Evolutionary conservation across 2,797 vertebrate species (phyloP).

Genomic region (Falco cherrug): DNA sequence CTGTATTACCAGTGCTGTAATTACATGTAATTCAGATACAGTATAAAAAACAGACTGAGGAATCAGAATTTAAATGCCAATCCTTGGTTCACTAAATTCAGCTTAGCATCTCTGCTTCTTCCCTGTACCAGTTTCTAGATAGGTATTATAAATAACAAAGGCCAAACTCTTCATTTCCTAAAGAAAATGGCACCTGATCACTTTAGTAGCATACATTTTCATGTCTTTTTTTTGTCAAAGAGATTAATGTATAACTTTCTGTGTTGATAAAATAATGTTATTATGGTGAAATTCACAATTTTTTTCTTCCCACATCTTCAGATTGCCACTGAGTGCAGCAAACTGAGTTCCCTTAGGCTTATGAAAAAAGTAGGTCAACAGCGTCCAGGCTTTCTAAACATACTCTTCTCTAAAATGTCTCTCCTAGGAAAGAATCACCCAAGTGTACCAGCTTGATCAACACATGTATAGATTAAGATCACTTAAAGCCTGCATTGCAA

Average conservation of each 20-base stretch:
- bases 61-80: not conserved
- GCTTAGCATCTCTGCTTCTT: not conserved
- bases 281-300: not conserved
- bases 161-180: not conserved
- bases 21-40: not conserved
- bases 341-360: constrained; percentile 18
- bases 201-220: not conserved
- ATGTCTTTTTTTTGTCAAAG: not conserved
- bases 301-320: not conserved
- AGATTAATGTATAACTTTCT: not conserved
- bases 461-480: not conserved
- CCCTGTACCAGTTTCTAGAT: not conserved
- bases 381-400: not conserved
- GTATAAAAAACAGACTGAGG: not conserved
- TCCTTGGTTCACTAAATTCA: not conserved
- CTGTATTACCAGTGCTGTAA: not conserved
- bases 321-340: not conserved
- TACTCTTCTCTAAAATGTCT: not conserved
- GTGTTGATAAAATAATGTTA: not conserved
- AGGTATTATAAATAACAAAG: not conserved
- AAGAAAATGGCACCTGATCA: not conserved
- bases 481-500: not conserved
- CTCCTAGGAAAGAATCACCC: not conserved
- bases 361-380: constrained; percentile 33
- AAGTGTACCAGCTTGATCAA: not conserved